Conservation (phyloP, 2,113 vertebrate genomes). For the Pygoscelis adeliae region DNA sequence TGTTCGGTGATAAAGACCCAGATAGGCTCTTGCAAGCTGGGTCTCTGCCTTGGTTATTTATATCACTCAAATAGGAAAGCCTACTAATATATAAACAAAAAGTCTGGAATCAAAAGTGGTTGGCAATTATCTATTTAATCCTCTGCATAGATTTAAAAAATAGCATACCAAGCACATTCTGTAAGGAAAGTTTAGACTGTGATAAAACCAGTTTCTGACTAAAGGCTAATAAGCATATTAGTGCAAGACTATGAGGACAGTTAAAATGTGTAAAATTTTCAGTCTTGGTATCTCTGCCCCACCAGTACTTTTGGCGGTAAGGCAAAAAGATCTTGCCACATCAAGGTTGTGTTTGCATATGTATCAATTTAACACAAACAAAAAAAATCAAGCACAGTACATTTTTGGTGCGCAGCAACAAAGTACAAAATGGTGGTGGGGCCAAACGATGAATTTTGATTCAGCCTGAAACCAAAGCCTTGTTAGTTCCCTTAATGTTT, state of each 20-base stretch:
- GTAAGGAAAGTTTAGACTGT: neutral
- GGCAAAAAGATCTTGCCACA: neutral
- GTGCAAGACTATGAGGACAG: neutral
- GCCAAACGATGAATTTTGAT: neutral
- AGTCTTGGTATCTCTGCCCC: neutral
- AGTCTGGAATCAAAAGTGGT: neutral
- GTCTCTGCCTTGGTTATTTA: conserved; percentile 25
- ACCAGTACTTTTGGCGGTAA: neutral
- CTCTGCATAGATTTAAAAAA: neutral
- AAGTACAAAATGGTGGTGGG: neutral
- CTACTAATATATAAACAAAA: conserved; percentile 5
- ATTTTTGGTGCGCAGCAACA: neutral
- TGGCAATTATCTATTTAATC: neutral
- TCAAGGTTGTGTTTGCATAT: neutral
- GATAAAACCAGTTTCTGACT: neutral
- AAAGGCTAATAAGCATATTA: neutral
- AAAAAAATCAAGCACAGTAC: neutral
- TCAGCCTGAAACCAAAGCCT: neutral
- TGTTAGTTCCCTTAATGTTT: neutral
- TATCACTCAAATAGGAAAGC: conserved; percentile 14
- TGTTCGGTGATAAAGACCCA: conserved; percentile 46
- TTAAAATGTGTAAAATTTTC: neutral
- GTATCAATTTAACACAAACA: neutral
- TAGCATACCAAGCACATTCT: neutral
- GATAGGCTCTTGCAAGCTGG: conserved; percentile 3